These are phyloP conservation scores for Sebastes elongatus DNA, from an alignment of 2,797 vertebrate species.

Conservation along the genomic window DNA sequence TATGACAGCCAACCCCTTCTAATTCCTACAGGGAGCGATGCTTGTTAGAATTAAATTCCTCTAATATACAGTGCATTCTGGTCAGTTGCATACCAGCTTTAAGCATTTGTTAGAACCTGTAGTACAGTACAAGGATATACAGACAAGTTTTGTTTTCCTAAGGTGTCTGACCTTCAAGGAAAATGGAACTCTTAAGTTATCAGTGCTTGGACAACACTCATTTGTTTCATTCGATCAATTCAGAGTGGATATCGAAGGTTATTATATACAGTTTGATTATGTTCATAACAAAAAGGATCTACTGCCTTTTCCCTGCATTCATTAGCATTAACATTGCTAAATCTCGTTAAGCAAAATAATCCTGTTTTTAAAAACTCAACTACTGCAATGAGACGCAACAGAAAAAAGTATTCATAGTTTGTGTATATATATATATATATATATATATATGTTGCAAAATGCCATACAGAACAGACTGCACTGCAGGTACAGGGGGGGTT, in stretches of 20 bases:
- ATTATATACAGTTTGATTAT: slow-evolving; percentile 59
- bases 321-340: slow-evolving; percentile 42
- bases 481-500: slow-evolving; percentile 52
- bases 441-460: slow-evolving; percentile 24
- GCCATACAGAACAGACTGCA: slow-evolving; percentile 66
- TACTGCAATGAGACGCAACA: slow-evolving; percentile 50
- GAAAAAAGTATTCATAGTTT: slow-evolving; percentile 46
- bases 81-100: slow-evolving; percentile 67
- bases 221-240: slow-evolving; percentile 38
- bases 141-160: slow-evolving; percentile 52
- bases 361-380: slow-evolving; percentile 40
- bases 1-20: slow-evolving; percentile 33
- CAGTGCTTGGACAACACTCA: slow-evolving; percentile 71
- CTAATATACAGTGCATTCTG: slow-evolving; percentile 79
- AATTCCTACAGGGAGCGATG: slow-evolving; percentile 44
- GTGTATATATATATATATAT: slow-evolving; percentile 21
- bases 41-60: slow-evolving; percentile 51
- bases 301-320: slow-evolving; percentile 59
- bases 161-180: slow-evolving; percentile 43
- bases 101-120: slow-evolving; percentile 63
- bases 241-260: slow-evolving; percentile 37
- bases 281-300: slow-evolving; percentile 31
- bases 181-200: slow-evolving; percentile 49
- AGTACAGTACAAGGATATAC: slow-evolving; percentile 77
- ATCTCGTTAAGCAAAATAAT: slow-evolving; percentile 52